Evolutionary conservation across 2,113 vertebrate species (phyloP).

Genomic region (Astur gentilis): DNA sequence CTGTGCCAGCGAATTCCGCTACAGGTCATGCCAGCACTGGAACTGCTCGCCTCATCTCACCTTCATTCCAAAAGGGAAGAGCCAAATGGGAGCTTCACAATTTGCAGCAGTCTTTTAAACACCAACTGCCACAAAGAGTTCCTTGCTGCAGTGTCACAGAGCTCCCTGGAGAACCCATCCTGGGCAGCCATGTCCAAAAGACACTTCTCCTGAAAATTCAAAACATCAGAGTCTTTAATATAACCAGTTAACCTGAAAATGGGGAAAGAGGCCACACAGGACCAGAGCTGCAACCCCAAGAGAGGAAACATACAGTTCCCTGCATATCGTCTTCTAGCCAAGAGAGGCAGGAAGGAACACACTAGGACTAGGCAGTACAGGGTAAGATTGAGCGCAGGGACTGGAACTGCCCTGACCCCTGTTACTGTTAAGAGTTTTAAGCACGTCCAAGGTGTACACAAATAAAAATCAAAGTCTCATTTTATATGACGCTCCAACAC

Average conservation of each 20-base stretch:
- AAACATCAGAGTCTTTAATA: slow-evolving; percentile 63
- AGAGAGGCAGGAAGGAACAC: not conserved
- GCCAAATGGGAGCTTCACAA: slow-evolving; percentile 42
- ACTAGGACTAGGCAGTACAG: not conserved
- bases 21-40: not conserved
- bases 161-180: not conserved
- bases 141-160: slow-evolving; percentile 46
- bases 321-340: not conserved
- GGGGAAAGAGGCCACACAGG: slow-evolving; percentile 20
- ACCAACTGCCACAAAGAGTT: slow-evolving; percentile 57
- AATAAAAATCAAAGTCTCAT: not conserved
- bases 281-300: slow-evolving; percentile 8
- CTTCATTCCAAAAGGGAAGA: slow-evolving; percentile 56
- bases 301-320: not conserved
- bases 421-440: not conserved
- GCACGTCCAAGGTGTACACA: not conserved
- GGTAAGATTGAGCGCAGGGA: not conserved
- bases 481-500: not conserved
- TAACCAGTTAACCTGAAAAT: slow-evolving; percentile 56
- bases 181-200: slow-evolving; percentile 61
- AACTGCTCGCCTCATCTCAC: not conserved
- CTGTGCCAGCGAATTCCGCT: not conserved
- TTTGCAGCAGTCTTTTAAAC: slow-evolving; percentile 38
- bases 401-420: not conserved
- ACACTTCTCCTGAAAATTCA: slow-evolving; percentile 64